Evolutionary conservation across 1,140 invertebrate species (phyloP), one percentile per base, ranked within the genome.

Genomic region (Tenebrio molitor): DNA sequence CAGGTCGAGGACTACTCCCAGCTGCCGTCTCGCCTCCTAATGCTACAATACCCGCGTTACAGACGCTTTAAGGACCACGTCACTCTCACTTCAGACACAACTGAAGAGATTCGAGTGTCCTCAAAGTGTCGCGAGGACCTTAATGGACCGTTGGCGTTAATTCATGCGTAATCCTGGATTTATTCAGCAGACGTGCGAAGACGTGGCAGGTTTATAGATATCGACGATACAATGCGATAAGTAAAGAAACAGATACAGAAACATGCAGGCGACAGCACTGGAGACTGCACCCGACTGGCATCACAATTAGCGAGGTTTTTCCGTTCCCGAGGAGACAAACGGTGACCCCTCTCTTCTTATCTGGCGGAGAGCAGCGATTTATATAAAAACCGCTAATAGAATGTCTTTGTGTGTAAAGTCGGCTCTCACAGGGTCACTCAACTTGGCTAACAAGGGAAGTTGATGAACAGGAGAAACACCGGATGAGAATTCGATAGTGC

Each of bases 361-460:
- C 64, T 66, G 50, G 23, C 36, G 19, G 12, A 41, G 64, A 44
- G 64, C 64, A 42, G 62, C 62, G 64, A 66, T 66, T 66, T 42
- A 42, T 42, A 65, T 19, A 66, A 66, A 66, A 66, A 46, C n/a
- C 33, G 15, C 36, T 41, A 66, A 66, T 66, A 66, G 64, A 42
- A 66, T 41, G 64, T 41, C 64, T 66, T 66, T 66, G 64, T 66
- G 42, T 65, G 62, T 65, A 23, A 29, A 58, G 39, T 25, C 42
- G 42, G 39, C 36, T 12, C 64, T 66, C 19, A 42, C 14, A 16
- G 64, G 64, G 64, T 66, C 64, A 66, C 15, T 58, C 50, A 58
- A 58, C 50, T 58, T 19, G n/a, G n/a, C n/a, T n/a, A n/a, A n/a
- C n/a, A n/a, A n/a, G n/a, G n/a, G n/a, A n/a, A n/a, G n/a, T n/a